Evolutionary conservation across 1,140 invertebrate species (phyloP).

Genomic region (Caenorhabditis elegans): DNA sequence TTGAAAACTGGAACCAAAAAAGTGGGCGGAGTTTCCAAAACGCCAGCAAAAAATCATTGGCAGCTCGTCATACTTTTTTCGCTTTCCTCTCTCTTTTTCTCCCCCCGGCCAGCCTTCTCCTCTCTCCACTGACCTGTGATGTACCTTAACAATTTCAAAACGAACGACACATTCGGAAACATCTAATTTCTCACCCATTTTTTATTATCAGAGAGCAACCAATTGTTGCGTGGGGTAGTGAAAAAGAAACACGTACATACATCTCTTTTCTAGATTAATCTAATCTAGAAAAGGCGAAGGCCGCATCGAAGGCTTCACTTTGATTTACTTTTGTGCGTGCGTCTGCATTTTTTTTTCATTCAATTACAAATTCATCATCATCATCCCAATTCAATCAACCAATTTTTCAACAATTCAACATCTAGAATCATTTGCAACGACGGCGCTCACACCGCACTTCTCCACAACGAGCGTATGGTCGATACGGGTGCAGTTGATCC

Average conservation of each 20-base stretch:
- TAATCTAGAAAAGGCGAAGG: constrained; percentile 18
- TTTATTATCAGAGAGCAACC: background rate
- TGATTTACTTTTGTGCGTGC: too few species aligned
- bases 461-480: constrained; percentile 22
- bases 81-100: background rate
- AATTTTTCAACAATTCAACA: background rate
- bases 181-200: background rate
- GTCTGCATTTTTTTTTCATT: background rate
- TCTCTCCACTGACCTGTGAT: background rate
- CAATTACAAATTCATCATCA: background rate
- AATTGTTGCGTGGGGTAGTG: background rate
- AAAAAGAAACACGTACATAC: background rate
- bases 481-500: constrained; percentile 14
- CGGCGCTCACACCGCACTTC: background rate
- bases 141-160: constrained; percentile 1
- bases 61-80: too few species aligned
- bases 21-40: background rate
- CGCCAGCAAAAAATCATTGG: constrained; percentile 9
- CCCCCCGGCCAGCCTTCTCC: background rate
- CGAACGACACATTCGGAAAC: constrained; percentile 17
- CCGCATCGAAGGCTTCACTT: background rate
- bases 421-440: constrained; percentile 10
- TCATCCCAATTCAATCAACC: background rate
- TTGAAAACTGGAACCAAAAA: background rate
- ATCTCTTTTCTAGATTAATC: too few species aligned